Base-by-base conservation (phyloP, 2,888 invertebrate species). In the Xestia c-nigrum region DNA sequence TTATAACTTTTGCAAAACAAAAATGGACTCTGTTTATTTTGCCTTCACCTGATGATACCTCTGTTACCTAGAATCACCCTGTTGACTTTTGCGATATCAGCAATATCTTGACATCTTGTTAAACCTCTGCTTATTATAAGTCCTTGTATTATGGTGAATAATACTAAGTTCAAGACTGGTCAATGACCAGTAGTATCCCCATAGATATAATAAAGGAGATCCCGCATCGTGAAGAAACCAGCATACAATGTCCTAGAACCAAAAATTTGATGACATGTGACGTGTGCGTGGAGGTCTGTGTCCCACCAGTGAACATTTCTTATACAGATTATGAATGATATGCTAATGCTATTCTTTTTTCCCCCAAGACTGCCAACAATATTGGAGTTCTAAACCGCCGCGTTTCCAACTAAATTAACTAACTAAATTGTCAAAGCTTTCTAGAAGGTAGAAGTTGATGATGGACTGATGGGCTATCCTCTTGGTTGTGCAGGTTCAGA, bases 401-500 rank as follows among this genome's bases (percentile, higher is more conserved):
- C 31, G 19, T 43, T 24, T 14, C 21, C 24, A 21, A 19, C 24
- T n/a, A n/a, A n/a, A n/a, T n/a, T n/a, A n/a, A n/a, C n/a, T n/a
- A n/a, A n/a, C n/a, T n/a, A n/a, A n/a, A n/a, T 38, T n/a, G 24
- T 14, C 46, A 4, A 47, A 38, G 7, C 46, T 47, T 47, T 52
- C 14, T 57, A 66, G 43, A 78, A 78, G 5, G 14, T 2, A 14
- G 38, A 47, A 38, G 61, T 55, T 59, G 52, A 12, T 80, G 12
- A 19, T 69, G 24, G 46, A 71, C 80, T 82, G 16, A 81, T 59
- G 46, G 14, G n/a, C 24, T 65, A 52, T 68, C 68, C 6, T 79
- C 52, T 74, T 82, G 74, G n/a, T 80, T 88, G 81, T 88, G 0
- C 93, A 99, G 98, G 98, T 99, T 40, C 98, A 99, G 92, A 98